Conservation (phyloP, 2,113 vertebrate species). For the Pionites leucogaster region DNA sequence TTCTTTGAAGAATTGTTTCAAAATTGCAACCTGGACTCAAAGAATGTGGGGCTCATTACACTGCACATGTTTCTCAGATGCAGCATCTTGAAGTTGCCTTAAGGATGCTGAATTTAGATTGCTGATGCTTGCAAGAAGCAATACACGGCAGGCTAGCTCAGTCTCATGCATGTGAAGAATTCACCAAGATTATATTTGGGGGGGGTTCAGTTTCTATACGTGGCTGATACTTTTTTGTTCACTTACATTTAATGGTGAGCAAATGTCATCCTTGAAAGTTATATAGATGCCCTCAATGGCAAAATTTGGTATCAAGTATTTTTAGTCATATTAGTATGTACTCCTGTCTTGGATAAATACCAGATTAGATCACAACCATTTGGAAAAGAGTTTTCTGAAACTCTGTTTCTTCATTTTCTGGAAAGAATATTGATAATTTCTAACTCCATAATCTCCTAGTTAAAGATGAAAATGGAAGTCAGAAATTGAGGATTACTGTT, state of each 20-base stretch:
- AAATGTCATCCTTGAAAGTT: neutral
- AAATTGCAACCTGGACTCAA: neutral
- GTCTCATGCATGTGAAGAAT: neutral
- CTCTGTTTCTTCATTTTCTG: neutral
- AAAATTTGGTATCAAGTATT: neutral
- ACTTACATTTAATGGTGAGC: neutral
- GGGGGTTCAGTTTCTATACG: rapidly evolving
- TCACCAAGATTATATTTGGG: neutral
- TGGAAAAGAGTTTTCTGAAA: neutral
- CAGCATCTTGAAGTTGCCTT: neutral
- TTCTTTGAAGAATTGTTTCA: neutral
- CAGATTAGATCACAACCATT: neutral
- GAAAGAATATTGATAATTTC: neutral
- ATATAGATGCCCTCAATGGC: neutral
- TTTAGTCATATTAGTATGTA: neutral
- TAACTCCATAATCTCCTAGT: neutral
- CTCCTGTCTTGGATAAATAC: neutral
- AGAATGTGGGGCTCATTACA: neutral
- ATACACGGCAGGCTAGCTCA: neutral
- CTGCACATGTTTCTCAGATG: neutral
- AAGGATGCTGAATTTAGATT: neutral
- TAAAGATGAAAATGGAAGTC: neutral
- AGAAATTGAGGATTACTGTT: neutral
- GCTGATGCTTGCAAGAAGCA: neutral
- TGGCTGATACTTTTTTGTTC: neutral